Evolutionary conservation across 2,113 vertebrate genomes (phyloP), one percentile per base, ranked within the genome.

Genomic region (Grus americana): DNA sequence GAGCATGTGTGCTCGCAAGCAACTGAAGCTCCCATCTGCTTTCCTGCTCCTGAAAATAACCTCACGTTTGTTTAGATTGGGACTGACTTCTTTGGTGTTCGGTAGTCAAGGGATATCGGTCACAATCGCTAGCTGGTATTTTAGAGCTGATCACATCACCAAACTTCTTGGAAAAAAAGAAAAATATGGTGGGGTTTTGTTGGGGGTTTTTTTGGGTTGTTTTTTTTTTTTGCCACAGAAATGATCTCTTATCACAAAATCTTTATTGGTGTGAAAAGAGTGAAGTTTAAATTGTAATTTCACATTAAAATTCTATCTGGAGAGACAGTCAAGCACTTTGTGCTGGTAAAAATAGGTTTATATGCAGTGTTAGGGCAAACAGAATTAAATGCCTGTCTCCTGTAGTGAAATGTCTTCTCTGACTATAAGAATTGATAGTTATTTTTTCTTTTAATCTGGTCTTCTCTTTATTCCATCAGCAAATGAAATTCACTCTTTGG

Each of bases 1-100:
- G 88, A 91, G 50, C 74, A 46, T n/a, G 47, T 72, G 62, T 59
- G 58, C 86, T 89, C n/a, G 6, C 67, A 68, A 91, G 88, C 76
- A 75, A 67, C 49, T 84, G 87, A 38, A 90, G 81, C 72, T 95
- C 91, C 96, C 95, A 88, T 95, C 90, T 98, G 94, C 85, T 97
- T 96, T 96, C 66, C 89, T 93, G 46, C 71, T 91, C 50, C 90
- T 91, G 66, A 95, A 96, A 97, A 93, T 86, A 95, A 57, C 54
- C 50, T 90, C 38, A 42, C 8, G 24, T 91, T 96, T 84, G 36
- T 88, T 95, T 84, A 90, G 92, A 49, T 79, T 86, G 76, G 29
- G 78, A 61, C 89, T 80, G 71, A 58, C 92, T 97, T 71, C 82
- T 95, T 76, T 30, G 68, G 81, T 90, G 32, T 80, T 95, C 5